Evolutionary conservation across 2,113 vertebrate genomes (phyloP).

Genomic region (Cacatua alba): DNA sequence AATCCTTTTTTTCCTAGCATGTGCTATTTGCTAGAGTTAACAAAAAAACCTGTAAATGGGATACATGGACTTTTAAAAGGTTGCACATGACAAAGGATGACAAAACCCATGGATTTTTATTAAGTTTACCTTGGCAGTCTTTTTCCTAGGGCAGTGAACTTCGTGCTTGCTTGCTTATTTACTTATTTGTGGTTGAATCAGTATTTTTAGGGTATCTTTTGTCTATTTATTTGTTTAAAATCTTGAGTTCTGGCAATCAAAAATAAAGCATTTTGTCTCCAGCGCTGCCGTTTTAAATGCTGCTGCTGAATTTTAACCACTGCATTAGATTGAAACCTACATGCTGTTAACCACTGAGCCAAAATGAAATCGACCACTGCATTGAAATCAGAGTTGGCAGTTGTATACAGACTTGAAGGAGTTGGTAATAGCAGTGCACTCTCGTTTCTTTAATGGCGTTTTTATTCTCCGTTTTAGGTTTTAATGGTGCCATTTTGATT

Average conservation of each 20-base stretch:
- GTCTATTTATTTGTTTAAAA: conserved; percentile 69
- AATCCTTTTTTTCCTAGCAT: background rate
- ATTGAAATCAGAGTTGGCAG: conserved; percentile 82
- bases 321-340: conserved; percentile 81
- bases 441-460: conserved; percentile 73
- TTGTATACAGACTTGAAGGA: conserved; percentile 75
- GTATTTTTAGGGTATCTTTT: conserved; percentile 50
- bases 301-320: conserved; percentile 81
- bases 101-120: conserved; percentile 30
- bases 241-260: conserved; percentile 66
- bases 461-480: conserved; percentile 75
- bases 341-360: conserved; percentile 83
- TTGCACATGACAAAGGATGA: conserved; percentile 13
- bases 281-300: conserved; percentile 67
- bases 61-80: conserved; percentile 27
- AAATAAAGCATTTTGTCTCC: conserved; percentile 73
- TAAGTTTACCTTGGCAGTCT: conserved; percentile 51
- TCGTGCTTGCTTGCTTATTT: conserved; percentile 52
- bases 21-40: background rate
- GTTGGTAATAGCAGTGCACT: conserved; percentile 74
- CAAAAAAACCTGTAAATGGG: background rate
- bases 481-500: conserved; percentile 74
- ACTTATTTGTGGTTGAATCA: conserved; percentile 56
- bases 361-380: conserved; percentile 80
- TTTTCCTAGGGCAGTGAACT: conserved; percentile 39